Conservation (phyloP, 1,140 invertebrate species). For the Pogonus chalceus region DNA sequence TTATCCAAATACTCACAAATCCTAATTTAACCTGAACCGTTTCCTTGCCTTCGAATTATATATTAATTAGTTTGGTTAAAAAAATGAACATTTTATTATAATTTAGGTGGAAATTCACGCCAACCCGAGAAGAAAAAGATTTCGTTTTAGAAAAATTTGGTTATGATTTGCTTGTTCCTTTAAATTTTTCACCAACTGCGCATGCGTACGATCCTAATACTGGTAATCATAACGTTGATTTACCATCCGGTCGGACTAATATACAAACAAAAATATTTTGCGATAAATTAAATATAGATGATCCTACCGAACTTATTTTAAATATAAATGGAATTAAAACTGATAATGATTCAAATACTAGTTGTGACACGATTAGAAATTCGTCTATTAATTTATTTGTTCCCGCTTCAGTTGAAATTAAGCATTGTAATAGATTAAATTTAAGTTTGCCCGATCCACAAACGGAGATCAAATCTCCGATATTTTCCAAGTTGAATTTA, state of each 20-base stretch:
- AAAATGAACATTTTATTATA: conserved; percentile 16
- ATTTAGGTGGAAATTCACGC: conserved; percentile 62
- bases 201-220: conserved; percentile 47
- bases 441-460: conserved; percentile 19
- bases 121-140: conserved; percentile 63
- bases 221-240: conserved; percentile 26
- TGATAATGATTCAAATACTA: conserved; percentile 5
- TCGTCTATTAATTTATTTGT: neutral
- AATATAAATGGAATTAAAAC: conserved; percentile 16
- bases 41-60: too few relatives aligned
- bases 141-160: conserved; percentile 54
- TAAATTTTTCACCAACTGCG: conserved; percentile 68
- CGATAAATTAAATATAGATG: conserved; percentile 64
- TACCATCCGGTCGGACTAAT: conserved; percentile 51
- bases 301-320: conserved; percentile 52
- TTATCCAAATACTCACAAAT: conserved; percentile 3
- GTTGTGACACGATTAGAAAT: neutral
- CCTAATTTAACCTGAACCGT: too few relatives aligned
- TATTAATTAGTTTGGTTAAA: too few relatives aligned
- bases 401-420: neutral
- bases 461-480: neutral
- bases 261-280: conserved; percentile 76
- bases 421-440: conserved; percentile 9
- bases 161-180: conserved; percentile 55
- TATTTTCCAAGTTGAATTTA: conserved; percentile 1